phyloP scores from a whole-genome alignment of 1,140 invertebrate species.

The Metopolophium dirhodum region DNA sequence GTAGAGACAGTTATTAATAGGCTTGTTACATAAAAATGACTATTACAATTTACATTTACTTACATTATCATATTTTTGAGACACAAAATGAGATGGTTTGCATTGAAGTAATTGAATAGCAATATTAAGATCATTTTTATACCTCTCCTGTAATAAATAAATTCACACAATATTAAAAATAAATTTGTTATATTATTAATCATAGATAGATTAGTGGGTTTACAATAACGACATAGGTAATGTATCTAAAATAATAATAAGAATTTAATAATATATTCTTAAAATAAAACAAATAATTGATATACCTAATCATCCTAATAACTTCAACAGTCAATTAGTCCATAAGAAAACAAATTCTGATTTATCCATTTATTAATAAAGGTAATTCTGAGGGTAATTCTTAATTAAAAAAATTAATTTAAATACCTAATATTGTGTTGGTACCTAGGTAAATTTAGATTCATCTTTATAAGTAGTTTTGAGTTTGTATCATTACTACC shows the following conservation, averaged over 20 bases:
- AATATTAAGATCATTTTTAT: slow-evolving; percentile 92
- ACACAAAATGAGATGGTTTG: slow-evolving; percentile 92
- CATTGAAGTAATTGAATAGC: slow-evolving; percentile 93
- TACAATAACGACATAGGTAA: neutral
- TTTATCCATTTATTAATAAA: no score
- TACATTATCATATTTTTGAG: slow-evolving; percentile 90
- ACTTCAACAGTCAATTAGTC: neutral
- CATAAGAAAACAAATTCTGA: neutral
- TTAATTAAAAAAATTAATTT: neutral
- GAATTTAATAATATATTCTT: neutral
- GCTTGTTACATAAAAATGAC: neutral
- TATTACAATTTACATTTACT: slow-evolving; percentile 63
- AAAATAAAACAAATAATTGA: neutral
- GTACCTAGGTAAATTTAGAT: neutral
- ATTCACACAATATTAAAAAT: slow-evolving; percentile 53
- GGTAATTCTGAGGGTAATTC: neutral
- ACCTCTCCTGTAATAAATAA: slow-evolving; percentile 79
- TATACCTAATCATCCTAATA: no score
- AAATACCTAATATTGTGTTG: neutral
- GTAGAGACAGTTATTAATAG: neutral
- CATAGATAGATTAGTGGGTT: neutral
- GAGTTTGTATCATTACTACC: neutral
- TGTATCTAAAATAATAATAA: neutral
- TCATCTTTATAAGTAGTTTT: neutral
- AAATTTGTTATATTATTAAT: neutral